phyloP scores from a whole-genome alignment of 2,113 vertebrate genomes.

The Sander lucioperca region DNA sequence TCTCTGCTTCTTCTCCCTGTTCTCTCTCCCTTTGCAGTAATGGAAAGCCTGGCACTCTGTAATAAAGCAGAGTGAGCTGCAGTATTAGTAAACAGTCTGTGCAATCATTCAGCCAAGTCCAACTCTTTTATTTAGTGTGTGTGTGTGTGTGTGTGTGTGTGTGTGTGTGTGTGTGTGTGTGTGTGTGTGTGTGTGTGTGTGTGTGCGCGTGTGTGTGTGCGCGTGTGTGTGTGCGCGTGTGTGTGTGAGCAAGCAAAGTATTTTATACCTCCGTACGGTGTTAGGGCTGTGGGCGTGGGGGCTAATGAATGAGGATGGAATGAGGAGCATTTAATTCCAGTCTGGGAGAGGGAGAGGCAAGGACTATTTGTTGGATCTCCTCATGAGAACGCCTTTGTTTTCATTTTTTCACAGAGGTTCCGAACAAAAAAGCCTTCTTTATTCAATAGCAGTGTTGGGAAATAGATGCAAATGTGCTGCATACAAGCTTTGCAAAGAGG shows the following conservation, averaged over 20 bases:
- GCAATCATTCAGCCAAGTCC: conserved; percentile 72
- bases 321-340: conserved; percentile 75
- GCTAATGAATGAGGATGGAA: conserved; percentile 74
- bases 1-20: not conserved
- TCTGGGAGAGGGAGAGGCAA: conserved; percentile 55
- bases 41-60: conserved; percentile 69
- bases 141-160: conserved; percentile 15
- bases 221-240: not conserved
- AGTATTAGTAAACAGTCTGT: conserved; percentile 76
- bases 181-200: conserved; percentile 24
- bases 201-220: not conserved
- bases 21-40: conserved; percentile 53
- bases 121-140: conserved; percentile 61
- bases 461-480: conserved; percentile 70
- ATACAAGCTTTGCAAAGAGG: conserved; percentile 54
- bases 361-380: conserved; percentile 55
- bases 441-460: conserved; percentile 44
- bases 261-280: conserved; percentile 46
- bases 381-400: conserved; percentile 78
- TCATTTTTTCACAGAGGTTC: conserved; percentile 59
- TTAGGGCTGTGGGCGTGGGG: conserved; percentile 50
- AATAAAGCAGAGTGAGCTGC: conserved; percentile 74
- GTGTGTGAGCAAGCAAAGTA: conserved; percentile 2
- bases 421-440: conserved; percentile 53
- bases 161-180: conserved; percentile 18